Evolutionary conservation across 2,113 vertebrate species (phyloP).

Genomic region (Rhinolophus sinicus): DNA sequence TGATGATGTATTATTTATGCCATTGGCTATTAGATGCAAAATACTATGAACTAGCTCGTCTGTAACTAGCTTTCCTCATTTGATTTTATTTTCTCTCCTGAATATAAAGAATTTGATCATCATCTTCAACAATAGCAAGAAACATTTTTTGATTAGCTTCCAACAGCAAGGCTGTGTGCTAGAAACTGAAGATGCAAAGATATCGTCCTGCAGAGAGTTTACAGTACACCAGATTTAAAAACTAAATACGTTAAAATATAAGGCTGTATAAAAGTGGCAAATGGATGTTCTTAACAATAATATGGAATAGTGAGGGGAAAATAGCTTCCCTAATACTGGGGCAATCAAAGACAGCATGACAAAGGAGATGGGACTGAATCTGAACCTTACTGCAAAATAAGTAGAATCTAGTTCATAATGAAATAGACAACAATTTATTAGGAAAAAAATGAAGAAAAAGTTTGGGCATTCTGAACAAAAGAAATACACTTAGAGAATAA

Average conservation of each 20-base stretch:
- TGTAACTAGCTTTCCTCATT: neutral
- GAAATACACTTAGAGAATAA: neutral
- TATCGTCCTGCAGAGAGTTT: neutral
- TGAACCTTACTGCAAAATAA: neutral
- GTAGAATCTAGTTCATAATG: neutral
- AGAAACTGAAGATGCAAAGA: neutral
- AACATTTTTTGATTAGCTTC: slow-evolving; percentile 11
- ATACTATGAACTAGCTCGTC: neutral
- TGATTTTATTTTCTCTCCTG: slow-evolving; percentile 11
- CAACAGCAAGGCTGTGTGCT: neutral
- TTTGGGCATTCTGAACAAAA: neutral
- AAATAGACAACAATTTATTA: neutral
- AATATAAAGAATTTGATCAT: neutral
- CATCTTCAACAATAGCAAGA: neutral
- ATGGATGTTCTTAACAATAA: neutral
- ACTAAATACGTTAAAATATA: neutral
- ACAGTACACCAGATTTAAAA: neutral
- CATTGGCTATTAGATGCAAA: slow-evolving; percentile 36
- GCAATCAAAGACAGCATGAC: neutral
- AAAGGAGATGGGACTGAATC: neutral
- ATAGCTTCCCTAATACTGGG: neutral
- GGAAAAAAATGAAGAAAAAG: neutral
- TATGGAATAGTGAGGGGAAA: neutral
- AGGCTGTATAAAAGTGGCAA: neutral
- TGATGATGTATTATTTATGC: slow-evolving; percentile 55